Base-by-base conservation (phyloP, 2,888 invertebrate species). In the Cantharis rufa region DNA sequence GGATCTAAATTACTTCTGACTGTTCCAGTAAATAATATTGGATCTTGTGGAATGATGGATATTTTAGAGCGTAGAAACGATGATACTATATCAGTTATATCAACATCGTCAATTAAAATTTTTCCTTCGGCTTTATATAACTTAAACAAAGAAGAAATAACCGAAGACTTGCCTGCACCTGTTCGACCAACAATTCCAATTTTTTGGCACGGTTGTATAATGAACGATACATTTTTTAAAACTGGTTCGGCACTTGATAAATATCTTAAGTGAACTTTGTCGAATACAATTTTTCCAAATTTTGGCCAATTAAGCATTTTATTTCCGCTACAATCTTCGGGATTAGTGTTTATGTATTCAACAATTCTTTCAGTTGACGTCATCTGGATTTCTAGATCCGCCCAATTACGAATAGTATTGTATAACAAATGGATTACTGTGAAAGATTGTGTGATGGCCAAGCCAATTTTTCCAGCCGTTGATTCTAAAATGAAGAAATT, bases 1-100 rank as follows among this genome's bases (percentile, higher is more conserved):
- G 97, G 97, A 89, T 97, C 97, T 77, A 98, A 90, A 89, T 98
- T 98, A 84, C 93, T 93, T 1, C 97, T 90, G 90, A 98, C 91
- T 4, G 95, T 93, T 63, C 96, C 97, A 0, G 95, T 94, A 89
- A 98, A 96, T 69, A 96, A 88, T 72, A 96, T 94, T 0, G 96
- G 96, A 84, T 96, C 95, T 86, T 96, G 96, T 0, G 96, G 95
- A 72, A 96, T 96, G 83, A 96, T 96, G 11, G 95, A 94, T 80
- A 96, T 91, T 85, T 92, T 93, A 32, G 93, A 92, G 72, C 96
- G 91, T n/a, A 96, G 90, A 85, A 94, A 91, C 83, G 93, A 93
- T 28, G 96, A 88, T 0, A 95, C 95, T 79, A 98, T 87, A 7
- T 89, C 87, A 0, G 90, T 90, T 0, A 93, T 94, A 84, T 95